A percentile compares a stretch with the other conserved stretches of the same genome.
Conservation (phyloP, 2,113 vertebrate genomes). For the Campylorhamphus procurvoides region DNA sequence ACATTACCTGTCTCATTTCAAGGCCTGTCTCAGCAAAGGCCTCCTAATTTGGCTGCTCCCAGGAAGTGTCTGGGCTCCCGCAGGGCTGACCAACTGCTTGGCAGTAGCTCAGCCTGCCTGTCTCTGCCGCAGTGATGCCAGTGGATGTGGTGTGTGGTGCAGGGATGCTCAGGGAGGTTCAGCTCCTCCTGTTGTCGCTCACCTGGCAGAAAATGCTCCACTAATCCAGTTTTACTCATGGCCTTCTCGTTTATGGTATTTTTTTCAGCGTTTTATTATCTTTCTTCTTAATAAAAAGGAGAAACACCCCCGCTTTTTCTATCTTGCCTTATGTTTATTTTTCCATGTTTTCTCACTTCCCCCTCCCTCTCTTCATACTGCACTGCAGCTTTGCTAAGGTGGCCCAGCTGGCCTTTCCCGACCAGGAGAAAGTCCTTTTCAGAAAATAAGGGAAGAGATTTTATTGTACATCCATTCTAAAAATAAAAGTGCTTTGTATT, state of each 20-base stretch:
- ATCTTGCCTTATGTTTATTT: background rate
- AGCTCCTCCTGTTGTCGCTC: background rate
- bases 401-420: background rate
- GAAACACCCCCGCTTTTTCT: background rate
- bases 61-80: rapidly evolving
- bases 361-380: background rate
- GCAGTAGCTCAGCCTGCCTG: rapidly evolving
- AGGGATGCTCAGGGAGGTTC: background rate
- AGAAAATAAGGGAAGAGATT: background rate
- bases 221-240: background rate
- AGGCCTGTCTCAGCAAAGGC: background rate
- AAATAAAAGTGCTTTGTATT: background rate
- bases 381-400: background rate
- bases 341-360: background rate
- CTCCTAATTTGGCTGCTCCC: background rate
- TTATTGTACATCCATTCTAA: background rate
- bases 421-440: background rate
- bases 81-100: background rate
- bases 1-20: background rate
- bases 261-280: background rate
- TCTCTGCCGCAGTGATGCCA: rapidly evolving
- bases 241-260: background rate
- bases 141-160: rapidly evolving
- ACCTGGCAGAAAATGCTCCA: background rate
- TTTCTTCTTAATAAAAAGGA: background rate